Conservation (phyloP, 2,113 vertebrate genomes). For the Chauna torquata region DNA sequence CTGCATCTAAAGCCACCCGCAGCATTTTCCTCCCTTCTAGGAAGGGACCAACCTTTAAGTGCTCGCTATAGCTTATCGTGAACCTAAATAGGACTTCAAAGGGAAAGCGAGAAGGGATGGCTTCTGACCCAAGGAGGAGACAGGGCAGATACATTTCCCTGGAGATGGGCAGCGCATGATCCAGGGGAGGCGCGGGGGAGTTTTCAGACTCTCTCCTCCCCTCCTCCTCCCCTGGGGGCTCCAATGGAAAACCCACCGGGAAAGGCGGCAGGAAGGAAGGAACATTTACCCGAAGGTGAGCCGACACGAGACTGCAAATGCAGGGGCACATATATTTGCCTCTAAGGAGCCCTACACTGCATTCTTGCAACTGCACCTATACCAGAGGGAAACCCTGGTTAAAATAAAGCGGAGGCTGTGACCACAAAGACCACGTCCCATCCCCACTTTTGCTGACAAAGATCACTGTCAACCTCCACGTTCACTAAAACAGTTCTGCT, state of each 20-base stretch:
- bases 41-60: conserved; percentile 60
- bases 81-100: conserved; percentile 79
- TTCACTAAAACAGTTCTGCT: background rate
- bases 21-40: conserved; percentile 28
- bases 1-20: conserved; percentile 7
- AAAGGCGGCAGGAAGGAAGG: background rate
- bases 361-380: background rate
- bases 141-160: conserved; percentile 64
- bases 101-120: conserved; percentile 61
- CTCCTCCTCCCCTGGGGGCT: background rate
- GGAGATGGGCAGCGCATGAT: background rate
- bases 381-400: background rate
- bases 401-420: background rate
- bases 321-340: background rate
- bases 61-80: conserved; percentile 40
- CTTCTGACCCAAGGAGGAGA: conserved; percentile 62
- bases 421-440: background rate
- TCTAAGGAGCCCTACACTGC: background rate
- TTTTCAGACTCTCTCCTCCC: background rate
- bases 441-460: background rate
- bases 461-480: background rate
- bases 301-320: background rate
- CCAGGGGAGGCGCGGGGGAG: conserved; percentile 19
- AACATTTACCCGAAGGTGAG: background rate
- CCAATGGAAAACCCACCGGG: background rate